Evolutionary conservation across 1,140 invertebrate genomes (phyloP).

Genomic region (Lepeophtheirus salmonis): DNA sequence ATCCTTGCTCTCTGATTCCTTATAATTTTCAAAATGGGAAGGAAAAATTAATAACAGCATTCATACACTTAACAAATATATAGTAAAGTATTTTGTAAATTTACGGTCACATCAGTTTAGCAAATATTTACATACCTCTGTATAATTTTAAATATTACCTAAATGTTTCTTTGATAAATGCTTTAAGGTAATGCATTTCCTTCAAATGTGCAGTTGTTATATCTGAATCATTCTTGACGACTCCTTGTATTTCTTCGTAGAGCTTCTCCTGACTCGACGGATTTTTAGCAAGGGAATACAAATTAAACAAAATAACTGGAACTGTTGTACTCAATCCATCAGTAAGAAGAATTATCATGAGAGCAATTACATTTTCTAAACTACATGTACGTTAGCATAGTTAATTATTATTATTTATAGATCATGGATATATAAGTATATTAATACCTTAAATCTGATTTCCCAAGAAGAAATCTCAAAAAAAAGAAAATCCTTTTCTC

Average conservation of each 20-base stretch:
- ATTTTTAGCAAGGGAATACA: slow-evolving; percentile 27
- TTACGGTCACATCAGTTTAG: too few relatives aligned
- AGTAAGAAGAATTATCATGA: slow-evolving; percentile 33
- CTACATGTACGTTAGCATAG: slow-evolving; percentile 12
- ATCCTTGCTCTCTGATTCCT: too few relatives aligned
- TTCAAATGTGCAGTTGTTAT: slow-evolving; percentile 26
- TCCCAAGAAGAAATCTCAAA: neutral
- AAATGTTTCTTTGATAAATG: slow-evolving; percentile 34
- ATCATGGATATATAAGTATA: too few relatives aligned
- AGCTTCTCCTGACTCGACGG: slow-evolving; percentile 30
- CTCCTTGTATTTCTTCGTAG: slow-evolving; percentile 27
- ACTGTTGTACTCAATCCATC: slow-evolving; percentile 33
- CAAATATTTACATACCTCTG: too few relatives aligned
- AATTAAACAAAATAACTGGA: slow-evolving; percentile 22
- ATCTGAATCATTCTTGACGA: slow-evolving; percentile 21
- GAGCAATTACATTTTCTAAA: slow-evolving; percentile 30
- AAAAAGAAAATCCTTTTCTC: neutral
- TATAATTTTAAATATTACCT: too few relatives aligned
- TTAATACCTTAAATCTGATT: neutral
- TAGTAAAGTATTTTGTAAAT: too few relatives aligned
- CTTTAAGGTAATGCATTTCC: slow-evolving; percentile 30
- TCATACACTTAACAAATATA: too few relatives aligned
- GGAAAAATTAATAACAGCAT: too few relatives aligned
- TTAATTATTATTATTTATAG: too few relatives aligned
- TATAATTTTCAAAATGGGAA: too few relatives aligned